These are phyloP conservation scores for Shinisaurus crocodilurus DNA, from an alignment of 2,113 vertebrate genomes.

Conservation along the genomic window DNA sequence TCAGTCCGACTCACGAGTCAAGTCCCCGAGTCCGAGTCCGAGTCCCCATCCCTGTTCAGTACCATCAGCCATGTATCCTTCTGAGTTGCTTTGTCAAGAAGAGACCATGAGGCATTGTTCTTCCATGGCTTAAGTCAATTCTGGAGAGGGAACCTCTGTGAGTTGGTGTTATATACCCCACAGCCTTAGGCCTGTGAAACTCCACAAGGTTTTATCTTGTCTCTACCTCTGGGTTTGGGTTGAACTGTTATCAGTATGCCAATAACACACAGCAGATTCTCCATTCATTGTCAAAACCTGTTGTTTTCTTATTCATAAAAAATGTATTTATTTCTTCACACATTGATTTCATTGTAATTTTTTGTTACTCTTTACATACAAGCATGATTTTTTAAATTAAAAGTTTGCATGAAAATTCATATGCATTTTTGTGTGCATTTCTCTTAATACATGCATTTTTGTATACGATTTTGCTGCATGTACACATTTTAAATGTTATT, in stretches of 20 bases:
- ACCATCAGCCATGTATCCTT: neutral
- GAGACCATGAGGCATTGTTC: no score
- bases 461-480: no score
- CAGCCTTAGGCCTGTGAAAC: neutral
- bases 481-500: no score
- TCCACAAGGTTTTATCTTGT: neutral
- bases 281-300: neutral
- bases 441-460: no score
- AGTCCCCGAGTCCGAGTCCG: no score
- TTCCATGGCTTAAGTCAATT: neutral
- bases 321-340: neutral
- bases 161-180: neutral
- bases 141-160: neutral
- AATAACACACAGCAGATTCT: neutral
- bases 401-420: no score
- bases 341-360: neutral
- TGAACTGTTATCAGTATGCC: neutral
- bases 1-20: no score
- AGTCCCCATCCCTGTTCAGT: neutral
- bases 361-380: neutral
- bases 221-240: no score
- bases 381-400: neutral
- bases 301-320: neutral
- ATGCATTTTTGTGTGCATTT: no score
- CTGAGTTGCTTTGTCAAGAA: neutral